These are phyloP conservation scores for Crypturellus tataupa DNA, from an alignment of 2,797 vertebrate species.

Conservation along the genomic window DNA sequence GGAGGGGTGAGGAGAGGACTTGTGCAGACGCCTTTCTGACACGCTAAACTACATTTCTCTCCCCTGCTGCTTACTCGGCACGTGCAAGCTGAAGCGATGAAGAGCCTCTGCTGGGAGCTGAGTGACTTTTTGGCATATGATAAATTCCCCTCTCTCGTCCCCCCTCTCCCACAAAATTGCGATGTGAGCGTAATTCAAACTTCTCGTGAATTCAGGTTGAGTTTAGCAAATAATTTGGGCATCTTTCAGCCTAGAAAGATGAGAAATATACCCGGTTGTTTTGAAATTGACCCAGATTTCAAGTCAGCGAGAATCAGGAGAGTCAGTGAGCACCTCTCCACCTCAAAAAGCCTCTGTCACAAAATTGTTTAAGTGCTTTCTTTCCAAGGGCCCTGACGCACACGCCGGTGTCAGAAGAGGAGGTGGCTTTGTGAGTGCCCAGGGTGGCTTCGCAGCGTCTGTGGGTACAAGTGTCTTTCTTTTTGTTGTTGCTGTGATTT, in stretches of 20 bases:
- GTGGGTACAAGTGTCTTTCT: neutral
- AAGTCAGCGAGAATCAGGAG: too few species aligned
- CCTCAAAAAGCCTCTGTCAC: neutral
- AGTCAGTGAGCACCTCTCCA: neutral
- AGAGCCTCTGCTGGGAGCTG: constrained; percentile 56
- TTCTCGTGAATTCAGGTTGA: neutral
- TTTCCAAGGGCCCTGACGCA: neutral
- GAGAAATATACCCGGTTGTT: neutral
- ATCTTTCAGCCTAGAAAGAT: neutral
- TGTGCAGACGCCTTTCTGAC: constrained; percentile 22
- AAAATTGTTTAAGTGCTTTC: neutral
- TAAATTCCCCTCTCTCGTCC: constrained; percentile 24
- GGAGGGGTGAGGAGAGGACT: constrained; percentile 47
- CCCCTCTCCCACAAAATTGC: neutral
- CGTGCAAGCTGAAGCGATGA: constrained; percentile 40
- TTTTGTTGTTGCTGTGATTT: neutral
- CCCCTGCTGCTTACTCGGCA: constrained; percentile 1
- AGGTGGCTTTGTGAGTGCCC: neutral
- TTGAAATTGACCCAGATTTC: neutral
- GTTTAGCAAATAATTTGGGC: neutral
- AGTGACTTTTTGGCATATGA: constrained; percentile 62
- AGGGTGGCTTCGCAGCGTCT: neutral
- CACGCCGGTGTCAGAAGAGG: neutral
- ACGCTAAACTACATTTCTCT: neutral
- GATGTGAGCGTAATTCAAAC: neutral